A percentile compares a stretch with the other conserved stretches of the same genome.
phyloP scores from a whole-genome alignment of 2,888 invertebrate species.

The Hydropsyche betteni region DNA sequence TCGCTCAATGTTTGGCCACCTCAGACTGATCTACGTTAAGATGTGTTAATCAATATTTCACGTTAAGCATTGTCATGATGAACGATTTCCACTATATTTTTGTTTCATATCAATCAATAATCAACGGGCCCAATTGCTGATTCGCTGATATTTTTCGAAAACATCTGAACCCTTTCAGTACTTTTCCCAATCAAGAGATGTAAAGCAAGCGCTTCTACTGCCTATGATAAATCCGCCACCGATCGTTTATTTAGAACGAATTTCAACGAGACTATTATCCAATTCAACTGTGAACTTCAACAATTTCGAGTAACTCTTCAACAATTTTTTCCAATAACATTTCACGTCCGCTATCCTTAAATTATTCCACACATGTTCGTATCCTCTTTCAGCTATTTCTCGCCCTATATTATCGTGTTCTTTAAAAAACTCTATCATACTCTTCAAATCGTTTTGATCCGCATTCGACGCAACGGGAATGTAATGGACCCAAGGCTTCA shows the following conservation, averaged over 20 bases:
- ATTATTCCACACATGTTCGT: slow-evolving; percentile 83
- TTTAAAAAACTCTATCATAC: slow-evolving; percentile 78
- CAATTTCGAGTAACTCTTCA: slow-evolving; percentile 78
- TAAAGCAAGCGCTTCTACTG: no score
- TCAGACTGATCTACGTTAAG: no score
- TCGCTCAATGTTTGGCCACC: no score
- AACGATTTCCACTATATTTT: no score
- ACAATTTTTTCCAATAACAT: slow-evolving; percentile 86
- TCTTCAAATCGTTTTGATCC: slow-evolving; percentile 73
- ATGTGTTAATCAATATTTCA: no score
- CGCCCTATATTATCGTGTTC: slow-evolving; percentile 77
- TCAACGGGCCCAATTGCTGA: no score
- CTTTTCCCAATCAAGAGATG: no score
- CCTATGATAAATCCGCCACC: no score
- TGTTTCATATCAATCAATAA: no score
- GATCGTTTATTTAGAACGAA: slow-evolving; percentile 54
- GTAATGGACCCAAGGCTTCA: slow-evolving; percentile 97
- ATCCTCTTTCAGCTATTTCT: slow-evolving; percentile 85
- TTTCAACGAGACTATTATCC: slow-evolving; percentile 68
- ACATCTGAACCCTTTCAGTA: no score
- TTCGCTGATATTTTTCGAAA: no score
- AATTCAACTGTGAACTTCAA: slow-evolving; percentile 72
- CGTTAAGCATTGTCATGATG: no score
- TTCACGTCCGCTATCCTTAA: slow-evolving; percentile 81
- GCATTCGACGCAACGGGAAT: slow-evolving; percentile 79